A percentile compares a stretch with the other conserved stretches of the same genome.
phyloP scores from a whole-genome alignment of 2,888 invertebrate genomes.

The Caenorhabditis becei region DNA sequence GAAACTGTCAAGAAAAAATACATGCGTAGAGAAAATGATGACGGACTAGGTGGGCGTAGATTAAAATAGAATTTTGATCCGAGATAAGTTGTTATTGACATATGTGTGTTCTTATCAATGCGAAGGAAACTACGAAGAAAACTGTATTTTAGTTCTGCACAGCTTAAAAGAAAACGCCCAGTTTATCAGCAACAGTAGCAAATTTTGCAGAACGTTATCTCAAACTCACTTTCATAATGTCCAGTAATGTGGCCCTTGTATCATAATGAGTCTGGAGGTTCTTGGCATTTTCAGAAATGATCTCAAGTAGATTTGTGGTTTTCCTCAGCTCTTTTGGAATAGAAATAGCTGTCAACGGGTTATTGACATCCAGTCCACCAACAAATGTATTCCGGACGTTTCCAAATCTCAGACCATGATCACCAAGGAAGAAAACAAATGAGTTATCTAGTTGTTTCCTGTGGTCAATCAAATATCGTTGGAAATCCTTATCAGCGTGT shows the following conservation, averaged over 20 bases:
- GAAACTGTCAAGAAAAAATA: no score
- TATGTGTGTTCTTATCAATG: no score
- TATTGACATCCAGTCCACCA: slow-evolving; percentile 69
- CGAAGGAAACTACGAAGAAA: no score
- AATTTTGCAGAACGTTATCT: neutral
- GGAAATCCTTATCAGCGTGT: slow-evolving; percentile 70
- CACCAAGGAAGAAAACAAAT: slow-evolving; percentile 71
- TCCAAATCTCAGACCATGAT: slow-evolving; percentile 73
- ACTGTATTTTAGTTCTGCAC: no score
- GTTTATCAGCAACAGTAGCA: no score
- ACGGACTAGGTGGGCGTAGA: no score
- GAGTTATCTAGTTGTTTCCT: slow-evolving; percentile 68
- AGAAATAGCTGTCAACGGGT: slow-evolving; percentile 67
- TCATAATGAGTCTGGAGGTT: slow-evolving; percentile 70
- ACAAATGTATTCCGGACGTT: slow-evolving; percentile 58
- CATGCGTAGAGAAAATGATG: no score
- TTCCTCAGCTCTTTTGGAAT: slow-evolving; percentile 64
- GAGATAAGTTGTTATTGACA: no score
- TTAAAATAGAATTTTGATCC: no score
- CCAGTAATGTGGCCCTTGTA: slow-evolving; percentile 67
- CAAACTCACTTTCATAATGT: slow-evolving; percentile 65
- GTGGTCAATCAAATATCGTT: slow-evolving; percentile 64
- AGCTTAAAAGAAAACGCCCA: no score
- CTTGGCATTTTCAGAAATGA: slow-evolving; percentile 59
- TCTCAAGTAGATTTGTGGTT: slow-evolving; percentile 50